Percentiles rank a stretch among this genome's conserved stretches.
Conservation (phyloP, 2,797 vertebrate species). For the Trichosurus vulpecula region DNA sequence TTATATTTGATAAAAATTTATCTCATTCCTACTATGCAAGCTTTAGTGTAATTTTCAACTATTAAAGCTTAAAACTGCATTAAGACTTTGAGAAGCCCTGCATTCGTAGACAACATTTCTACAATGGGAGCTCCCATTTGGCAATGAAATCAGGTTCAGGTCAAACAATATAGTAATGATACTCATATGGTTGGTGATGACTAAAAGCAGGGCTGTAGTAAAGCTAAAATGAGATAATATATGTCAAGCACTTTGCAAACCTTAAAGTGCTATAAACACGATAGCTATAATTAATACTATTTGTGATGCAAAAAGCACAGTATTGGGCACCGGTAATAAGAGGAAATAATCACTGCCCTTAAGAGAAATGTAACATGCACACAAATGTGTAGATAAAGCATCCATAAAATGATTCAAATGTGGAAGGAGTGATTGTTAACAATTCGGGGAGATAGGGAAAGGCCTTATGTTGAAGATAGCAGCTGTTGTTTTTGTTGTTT, state of each 20-base stretch:
- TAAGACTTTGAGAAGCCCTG: background rate
- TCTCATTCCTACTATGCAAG: background rate
- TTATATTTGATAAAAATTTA: background rate
- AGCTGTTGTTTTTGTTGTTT: background rate
- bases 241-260: background rate
- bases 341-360: background rate
- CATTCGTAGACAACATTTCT: background rate
- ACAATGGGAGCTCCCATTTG: background rate
- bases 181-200: background rate
- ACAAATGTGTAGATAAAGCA: background rate
- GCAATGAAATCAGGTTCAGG: background rate
- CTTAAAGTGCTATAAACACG: background rate
- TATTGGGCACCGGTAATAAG: background rate
- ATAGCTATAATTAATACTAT: background rate
- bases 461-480: background rate
- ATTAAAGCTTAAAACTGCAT: background rate
- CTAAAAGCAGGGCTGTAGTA: background rate
- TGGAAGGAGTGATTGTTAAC: background rate
- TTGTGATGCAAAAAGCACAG: background rate
- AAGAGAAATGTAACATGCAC: background rate
- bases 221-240: background rate
- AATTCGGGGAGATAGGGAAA: background rate
- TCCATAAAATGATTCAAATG: background rate
- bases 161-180: background rate
- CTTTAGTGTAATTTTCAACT: background rate